phyloP scores from a whole-genome alignment of 1,140 invertebrate genomes.

The Polyergus mexicanus region DNA sequence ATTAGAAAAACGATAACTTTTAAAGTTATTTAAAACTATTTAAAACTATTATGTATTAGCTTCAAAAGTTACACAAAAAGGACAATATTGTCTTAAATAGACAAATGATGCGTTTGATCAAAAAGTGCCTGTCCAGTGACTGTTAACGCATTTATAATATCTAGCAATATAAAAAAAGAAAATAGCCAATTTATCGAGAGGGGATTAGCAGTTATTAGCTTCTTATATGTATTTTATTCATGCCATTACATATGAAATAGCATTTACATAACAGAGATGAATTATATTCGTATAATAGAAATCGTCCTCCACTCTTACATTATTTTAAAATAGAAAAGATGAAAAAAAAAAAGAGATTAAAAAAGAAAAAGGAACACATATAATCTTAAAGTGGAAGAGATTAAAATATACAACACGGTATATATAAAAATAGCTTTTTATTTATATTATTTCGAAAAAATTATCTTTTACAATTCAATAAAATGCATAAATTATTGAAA shows the following conservation, averaged over 20 bases:
- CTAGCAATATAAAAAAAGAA: neutral
- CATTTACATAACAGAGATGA: constrained; percentile 1
- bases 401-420: neutral
- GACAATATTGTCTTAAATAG: neutral
- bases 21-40: neutral
- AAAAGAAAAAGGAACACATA: neutral
- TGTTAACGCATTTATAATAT: neutral
- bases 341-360: neutral
- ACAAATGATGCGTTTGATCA: neutral
- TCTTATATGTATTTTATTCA: neutral
- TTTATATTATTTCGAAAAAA: constrained; percentile 14
- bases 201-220: neutral
- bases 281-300: neutral
- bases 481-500: constrained; percentile 17
- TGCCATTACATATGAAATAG: constrained; percentile 27
- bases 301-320: neutral
- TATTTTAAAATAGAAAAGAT: neutral
- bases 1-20: neutral
- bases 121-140: neutral
- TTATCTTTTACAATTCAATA: neutral
- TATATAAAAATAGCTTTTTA: neutral
- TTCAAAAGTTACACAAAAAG: neutral
- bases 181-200: neutral
- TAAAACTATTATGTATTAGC: neutral
- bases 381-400: constrained; percentile 25